Base-by-base conservation (phyloP, 1,140 invertebrate genomes). In the Pissodes strobi region DNA sequence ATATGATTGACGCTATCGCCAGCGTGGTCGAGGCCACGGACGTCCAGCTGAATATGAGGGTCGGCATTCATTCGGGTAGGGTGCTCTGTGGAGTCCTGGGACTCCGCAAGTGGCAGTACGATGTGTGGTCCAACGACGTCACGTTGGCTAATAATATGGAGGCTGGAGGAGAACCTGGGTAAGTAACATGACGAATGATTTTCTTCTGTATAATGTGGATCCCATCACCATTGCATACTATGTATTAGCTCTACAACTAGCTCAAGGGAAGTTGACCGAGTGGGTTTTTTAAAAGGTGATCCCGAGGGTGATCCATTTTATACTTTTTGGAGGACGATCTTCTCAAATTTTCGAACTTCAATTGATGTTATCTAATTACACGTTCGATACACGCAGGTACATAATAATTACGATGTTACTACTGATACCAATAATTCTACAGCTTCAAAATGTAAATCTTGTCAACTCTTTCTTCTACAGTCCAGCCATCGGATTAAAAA, bases 1-100 rank as follows among this genome's bases (percentile, higher is more conserved):
- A 92, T 72, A 92, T 94, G 90, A 93, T 94, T 59, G 91, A 94
- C 76, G 91, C 91, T 55, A 94, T 94, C 72, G 91, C 89, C 88
- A 93, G 86, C 63, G 87, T 90, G 18, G 88, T 90, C 15, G 88
- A 91, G 77, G 87, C 87, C n/a, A 90, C 88, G 8, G 87, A 89
- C 78, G 88, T 90, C 2, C 86, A 89, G 66, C 77, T 91, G 18
- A 92, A 92, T 76, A 93, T 93, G 90, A 80, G 91, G 34, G 91
- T 94, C 10, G 91, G 92, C n/a, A 91, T 94, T 55, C 91, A 94
- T 78, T 92, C 90, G 1, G 92, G 92, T 0, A 84, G 89, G 1
- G 92, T 94, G n/a, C 78, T 93, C 1, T 94, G 92, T 78, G 92
- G 92, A 12, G 91, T 94, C 37, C 79, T 94, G n/a, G 92, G 92